Evolutionary conservation across 2,797 vertebrate species (phyloP), one percentile per base, ranked within the genome.

Genomic region (Gymnoscopelus microlampas): DNA sequence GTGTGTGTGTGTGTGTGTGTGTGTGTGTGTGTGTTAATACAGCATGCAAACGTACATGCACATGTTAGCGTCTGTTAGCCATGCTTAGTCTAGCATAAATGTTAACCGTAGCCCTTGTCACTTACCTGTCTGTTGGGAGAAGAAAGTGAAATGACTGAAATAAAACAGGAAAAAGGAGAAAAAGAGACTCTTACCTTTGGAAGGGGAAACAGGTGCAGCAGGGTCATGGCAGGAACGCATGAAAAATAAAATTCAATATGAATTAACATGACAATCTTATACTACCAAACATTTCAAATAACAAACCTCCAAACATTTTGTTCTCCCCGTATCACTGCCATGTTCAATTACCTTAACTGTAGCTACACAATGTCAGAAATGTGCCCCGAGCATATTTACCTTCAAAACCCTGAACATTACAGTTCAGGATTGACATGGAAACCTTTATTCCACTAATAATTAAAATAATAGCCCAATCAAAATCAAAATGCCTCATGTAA

Each of bases 171-270:
- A 44, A 47, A 54, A 75, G 35, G 48, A 73, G 70, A 53, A 44
- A 48, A 47, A 50, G 67, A 67, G 13, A 77, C 70, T 81, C 91
- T 88, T 78, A 93, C 91, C 90, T 93, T 85, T 74, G 13, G 53
- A 59, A 49, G 9, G 23, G 7, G n/a, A 44, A 23, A 54, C n/a
- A 8, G 19, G 24, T 32, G n/a, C 51, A 51, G 57, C 58, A n/a
- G 14, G 9, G 8, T 44, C 39, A 13, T 47, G 50, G 10, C 64
- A 73, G 74, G n/a, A 66, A 24, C 19, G 82, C 84, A 89, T 82
- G 61, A 4, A 69, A 66, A 71, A 69, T 64, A 53, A 75, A 29
- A 82, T 44, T 44, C 0, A 3, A 44, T 8, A 44, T 44, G 39
- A 44, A 10, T 44, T 1, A 44, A 44, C 39, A 44, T 1, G 39